Conservation (phyloP, 2,113 vertebrate species). For the Pseudopipra pipra region DNA sequence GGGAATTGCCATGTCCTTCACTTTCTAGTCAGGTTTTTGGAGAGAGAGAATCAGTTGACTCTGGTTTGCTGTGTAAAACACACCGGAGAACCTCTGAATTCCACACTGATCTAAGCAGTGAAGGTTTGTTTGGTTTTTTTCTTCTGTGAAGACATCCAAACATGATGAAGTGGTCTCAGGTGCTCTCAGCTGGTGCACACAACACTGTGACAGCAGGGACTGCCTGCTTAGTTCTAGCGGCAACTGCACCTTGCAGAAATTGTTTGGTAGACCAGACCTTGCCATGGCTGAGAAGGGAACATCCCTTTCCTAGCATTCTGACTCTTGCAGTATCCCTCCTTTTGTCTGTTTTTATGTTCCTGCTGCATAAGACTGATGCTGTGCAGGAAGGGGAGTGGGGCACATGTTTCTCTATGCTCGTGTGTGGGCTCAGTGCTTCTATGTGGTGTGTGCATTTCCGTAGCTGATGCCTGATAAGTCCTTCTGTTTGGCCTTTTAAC, state of each 20-base stretch:
- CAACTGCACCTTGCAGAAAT: not conserved
- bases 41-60: not conserved
- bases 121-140: not conserved
- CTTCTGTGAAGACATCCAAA: not conserved
- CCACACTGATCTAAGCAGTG: not conserved
- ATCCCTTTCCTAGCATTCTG: constrained; percentile 44
- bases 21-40: not conserved
- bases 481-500: constrained; percentile 96
- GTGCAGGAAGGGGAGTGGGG: not conserved
- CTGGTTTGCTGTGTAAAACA: not conserved
- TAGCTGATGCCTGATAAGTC: constrained; percentile 76
- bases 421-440: constrained; percentile 71
- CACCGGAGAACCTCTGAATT: not conserved
- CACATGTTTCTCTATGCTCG: constrained; percentile 66
- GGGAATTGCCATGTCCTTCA: not conserved
- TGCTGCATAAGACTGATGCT: constrained; percentile 20
- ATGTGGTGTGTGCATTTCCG: constrained; percentile 69
- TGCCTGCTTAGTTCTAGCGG: not conserved
- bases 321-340: constrained; percentile 49
- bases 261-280: not conserved
- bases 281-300: not conserved
- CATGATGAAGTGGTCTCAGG: not conserved
- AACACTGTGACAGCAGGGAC: not conserved
- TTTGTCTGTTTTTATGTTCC: constrained; percentile 56
- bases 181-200: not conserved